These are phyloP conservation scores for Phrynosoma blainvillii DNA, from an alignment of 2,113 vertebrate genomes.

Conservation along the genomic window DNA sequence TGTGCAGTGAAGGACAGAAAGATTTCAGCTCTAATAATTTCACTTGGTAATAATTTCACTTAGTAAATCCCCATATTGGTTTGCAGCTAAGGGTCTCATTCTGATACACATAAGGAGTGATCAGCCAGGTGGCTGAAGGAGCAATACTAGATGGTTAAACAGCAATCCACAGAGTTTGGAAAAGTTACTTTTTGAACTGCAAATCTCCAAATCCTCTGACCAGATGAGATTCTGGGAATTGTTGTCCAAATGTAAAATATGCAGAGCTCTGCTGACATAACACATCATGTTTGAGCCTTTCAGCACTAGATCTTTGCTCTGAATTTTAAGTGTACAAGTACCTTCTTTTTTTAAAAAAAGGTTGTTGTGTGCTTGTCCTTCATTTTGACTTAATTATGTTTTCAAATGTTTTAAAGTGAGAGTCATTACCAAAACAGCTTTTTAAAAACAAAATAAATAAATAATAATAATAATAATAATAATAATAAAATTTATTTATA, in stretches of 20 bases:
- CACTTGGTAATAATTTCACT: neutral
- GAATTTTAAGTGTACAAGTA: neutral
- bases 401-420: neutral
- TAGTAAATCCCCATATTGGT: neutral
- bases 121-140: neutral
- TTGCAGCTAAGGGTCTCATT: neutral
- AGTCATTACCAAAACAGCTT: neutral
- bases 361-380: neutral
- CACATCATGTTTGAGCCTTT: no score
- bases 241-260: no score
- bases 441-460: no score
- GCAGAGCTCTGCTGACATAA: no score
- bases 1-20: rapidly evolving
- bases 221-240: no score
- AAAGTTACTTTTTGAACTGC: no score
- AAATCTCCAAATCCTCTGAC: no score
- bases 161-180: no score
- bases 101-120: neutral
- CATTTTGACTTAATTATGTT: neutral
- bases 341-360: neutral
- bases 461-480: no score
- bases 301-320: neutral
- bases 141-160: no score
- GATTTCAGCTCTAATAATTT: neutral
- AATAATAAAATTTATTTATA: no score